Evolutionary conservation across 2,888 invertebrate species (phyloP).

Genomic region (Diaprepes abbreviatus): DNA sequence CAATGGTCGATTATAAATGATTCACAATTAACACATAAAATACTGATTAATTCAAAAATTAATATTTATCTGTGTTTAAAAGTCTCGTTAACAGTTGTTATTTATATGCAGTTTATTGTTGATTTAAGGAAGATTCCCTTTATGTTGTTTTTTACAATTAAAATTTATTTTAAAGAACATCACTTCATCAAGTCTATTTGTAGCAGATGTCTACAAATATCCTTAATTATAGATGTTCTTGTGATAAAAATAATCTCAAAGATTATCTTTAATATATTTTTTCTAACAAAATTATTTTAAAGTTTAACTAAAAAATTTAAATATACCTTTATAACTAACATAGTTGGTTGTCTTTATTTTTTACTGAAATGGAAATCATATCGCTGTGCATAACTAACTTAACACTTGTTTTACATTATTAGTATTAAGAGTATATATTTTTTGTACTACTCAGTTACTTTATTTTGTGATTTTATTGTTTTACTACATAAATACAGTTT

Average conservation of each 20-base stretch:
- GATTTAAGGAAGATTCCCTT: no score
- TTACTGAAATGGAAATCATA: not conserved
- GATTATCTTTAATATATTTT: not conserved
- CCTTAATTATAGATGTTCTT: not conserved
- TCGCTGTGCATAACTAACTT: not conserved
- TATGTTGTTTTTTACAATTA: no score
- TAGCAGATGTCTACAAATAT: not conserved
- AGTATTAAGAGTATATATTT: slow-evolving; percentile 22
- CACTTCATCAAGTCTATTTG: no score
- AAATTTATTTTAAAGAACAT: no score
- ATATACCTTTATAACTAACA: not conserved
- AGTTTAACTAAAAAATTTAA: not conserved
- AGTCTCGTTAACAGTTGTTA: no score
- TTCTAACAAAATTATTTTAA: slow-evolving; percentile 1
- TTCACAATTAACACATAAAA: no score
- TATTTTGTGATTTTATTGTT: slow-evolving; percentile 32
- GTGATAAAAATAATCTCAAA: slow-evolving; percentile 9
- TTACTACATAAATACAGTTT: slow-evolving; percentile 32
- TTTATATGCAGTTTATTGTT: no score
- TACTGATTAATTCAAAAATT: no score
- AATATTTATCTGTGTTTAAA: no score
- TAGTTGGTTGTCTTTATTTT: slow-evolving; percentile 7
- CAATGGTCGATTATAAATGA: no score
- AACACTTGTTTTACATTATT: slow-evolving; percentile 15
- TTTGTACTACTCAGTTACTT: slow-evolving; percentile 30